Conservation (phyloP, 2,113 vertebrate genomes). For the Melospiza melodia region DNA sequence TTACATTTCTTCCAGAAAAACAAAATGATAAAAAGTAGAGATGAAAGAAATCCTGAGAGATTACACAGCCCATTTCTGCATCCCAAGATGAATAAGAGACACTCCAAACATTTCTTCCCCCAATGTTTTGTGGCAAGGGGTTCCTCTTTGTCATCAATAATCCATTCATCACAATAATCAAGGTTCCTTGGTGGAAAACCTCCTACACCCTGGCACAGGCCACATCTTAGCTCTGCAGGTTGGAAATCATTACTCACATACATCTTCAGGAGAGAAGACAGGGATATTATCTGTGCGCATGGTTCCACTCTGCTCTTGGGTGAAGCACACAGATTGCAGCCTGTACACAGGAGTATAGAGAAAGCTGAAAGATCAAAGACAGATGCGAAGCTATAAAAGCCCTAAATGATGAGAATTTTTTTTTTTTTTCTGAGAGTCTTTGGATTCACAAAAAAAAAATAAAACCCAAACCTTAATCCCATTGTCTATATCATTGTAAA, state of each 20-base stretch:
- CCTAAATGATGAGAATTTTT: not conserved
- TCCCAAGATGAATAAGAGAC: not conserved
- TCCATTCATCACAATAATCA: not conserved
- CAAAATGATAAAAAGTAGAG: not conserved
- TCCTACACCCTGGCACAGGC: not conserved
- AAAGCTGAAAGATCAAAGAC: not conserved
- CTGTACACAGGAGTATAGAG: not conserved
- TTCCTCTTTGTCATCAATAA: not conserved
- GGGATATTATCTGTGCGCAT: not conserved
- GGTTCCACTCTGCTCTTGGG: not conserved
- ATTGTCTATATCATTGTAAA: not conserved
- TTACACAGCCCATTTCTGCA: not conserved
- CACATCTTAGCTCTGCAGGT: not conserved
- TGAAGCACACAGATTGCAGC: not conserved
- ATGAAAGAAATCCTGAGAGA: not conserved
- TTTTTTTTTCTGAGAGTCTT: not conserved
- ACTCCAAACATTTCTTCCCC: not conserved
- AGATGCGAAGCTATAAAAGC: not conserved
- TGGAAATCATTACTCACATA: not conserved
- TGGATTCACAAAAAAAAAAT: not conserved
- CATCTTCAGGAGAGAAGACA: not conserved
- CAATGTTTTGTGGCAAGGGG: accelerated
- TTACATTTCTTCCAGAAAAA: not conserved
- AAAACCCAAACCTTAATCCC: not conserved
- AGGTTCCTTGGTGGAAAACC: not conserved